Evolutionary conservation across 2,797 vertebrate genomes (phyloP).

Genomic region (Salarias fasciatus): DNA sequence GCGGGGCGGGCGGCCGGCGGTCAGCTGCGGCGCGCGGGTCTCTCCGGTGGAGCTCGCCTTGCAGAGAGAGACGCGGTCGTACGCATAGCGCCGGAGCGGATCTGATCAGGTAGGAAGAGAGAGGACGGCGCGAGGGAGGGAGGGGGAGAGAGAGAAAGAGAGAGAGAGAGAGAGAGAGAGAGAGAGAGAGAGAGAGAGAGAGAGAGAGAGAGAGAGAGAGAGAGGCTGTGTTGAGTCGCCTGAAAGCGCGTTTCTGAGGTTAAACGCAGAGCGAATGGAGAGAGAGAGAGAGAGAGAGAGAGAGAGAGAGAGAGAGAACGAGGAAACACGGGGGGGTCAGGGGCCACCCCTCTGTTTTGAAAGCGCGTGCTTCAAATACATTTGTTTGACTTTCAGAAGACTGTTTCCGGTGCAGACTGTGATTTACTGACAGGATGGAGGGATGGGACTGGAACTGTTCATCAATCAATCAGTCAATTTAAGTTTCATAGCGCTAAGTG

Average conservation of each 20-base stretch:
- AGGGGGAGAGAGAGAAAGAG: constrained; percentile 63
- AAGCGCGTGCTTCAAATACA: no score
- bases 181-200: constrained; percentile 29
- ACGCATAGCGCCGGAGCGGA: constrained; percentile 79
- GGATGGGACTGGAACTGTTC: no score
- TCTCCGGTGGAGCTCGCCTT: constrained; percentile 60
- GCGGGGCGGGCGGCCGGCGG: constrained; percentile 45
- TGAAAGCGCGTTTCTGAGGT: constrained; percentile 48
- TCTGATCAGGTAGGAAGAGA: constrained; percentile 79
- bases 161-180: constrained; percentile 35
- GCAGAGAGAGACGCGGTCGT: constrained; percentile 66
- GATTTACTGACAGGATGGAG: no score
- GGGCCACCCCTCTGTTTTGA: no score
- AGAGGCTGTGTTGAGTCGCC: constrained; percentile 34
- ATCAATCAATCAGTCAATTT: no score
- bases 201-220: neutral
- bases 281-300: neutral
- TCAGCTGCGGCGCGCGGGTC: constrained; percentile 56
- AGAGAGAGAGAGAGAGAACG: no score
- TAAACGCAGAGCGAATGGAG: constrained; percentile 59
- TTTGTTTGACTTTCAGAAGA: no score
- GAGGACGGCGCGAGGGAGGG: constrained; percentile 8
- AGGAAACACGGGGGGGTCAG: no score
- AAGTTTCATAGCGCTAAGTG: no score
- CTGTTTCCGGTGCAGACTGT: no score